A percentile compares a stretch with the other conserved stretches of the same genome.
Evolutionary conservation across 2,113 vertebrate species (phyloP).

Genomic region (Piprites chloris): DNA sequence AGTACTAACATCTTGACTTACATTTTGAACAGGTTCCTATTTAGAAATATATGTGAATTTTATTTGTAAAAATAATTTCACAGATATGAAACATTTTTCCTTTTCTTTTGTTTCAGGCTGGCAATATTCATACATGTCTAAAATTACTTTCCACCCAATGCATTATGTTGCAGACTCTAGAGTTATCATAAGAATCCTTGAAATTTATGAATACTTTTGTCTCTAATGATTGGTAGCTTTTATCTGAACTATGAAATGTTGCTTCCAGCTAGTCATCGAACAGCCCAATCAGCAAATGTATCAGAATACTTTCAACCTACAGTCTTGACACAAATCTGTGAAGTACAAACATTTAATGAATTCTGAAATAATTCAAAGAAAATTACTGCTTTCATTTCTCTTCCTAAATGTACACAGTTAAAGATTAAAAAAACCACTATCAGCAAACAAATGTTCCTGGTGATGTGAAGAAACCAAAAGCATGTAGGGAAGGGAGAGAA

Average conservation of each 20-base stretch:
- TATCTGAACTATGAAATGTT: not conserved
- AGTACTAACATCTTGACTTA: not conserved
- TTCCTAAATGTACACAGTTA: not conserved
- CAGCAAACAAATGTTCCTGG: not conserved
- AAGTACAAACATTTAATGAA: not conserved
- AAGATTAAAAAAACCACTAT: not conserved
- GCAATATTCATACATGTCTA: not conserved
- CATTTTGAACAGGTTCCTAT: not conserved
- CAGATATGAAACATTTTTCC: not conserved
- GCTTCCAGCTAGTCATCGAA: not conserved
- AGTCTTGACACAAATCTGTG: not conserved
- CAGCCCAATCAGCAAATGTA: not conserved
- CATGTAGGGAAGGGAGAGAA: rapidly evolving
- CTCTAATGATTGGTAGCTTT: not conserved
- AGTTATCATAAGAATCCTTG: not conserved
- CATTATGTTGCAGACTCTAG: not conserved
- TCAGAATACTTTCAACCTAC: not conserved
- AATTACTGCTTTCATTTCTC: not conserved
- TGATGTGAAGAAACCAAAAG: not conserved
- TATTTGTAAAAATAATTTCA: not conserved
- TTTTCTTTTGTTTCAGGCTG: not conserved
- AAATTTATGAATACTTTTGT: not conserved
- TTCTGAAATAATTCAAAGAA: not conserved
- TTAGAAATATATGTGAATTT: not conserved
- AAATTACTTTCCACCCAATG: not conserved